A percentile compares a stretch with the other conserved stretches of the same genome.
These are phyloP conservation scores for Callipepla californica DNA, from an alignment of 2,113 vertebrate species.

Conservation along the genomic window DNA sequence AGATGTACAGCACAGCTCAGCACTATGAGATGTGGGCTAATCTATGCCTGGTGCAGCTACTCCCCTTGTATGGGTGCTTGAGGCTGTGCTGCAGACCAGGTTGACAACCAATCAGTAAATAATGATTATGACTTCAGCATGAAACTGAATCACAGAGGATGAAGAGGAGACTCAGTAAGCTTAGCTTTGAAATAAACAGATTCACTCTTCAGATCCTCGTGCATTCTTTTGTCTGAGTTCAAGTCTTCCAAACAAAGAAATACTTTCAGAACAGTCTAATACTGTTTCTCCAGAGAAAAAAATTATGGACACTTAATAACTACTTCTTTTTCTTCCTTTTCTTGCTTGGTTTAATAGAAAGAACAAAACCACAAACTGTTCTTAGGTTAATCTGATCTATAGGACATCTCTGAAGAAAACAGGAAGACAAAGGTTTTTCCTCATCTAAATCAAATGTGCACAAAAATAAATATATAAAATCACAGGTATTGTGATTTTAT, in stretches of 20 bases:
- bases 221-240: background rate
- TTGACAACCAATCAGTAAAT: background rate
- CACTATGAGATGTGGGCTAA: background rate
- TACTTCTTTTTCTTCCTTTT: background rate
- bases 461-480: background rate
- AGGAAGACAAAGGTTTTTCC: background rate
- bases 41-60: background rate
- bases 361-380: background rate
- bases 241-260: background rate
- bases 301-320: background rate
- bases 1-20: background rate
- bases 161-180: background rate
- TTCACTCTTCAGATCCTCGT: background rate
- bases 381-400: background rate
- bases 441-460: background rate
- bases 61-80: background rate
- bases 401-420: background rate
- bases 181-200: background rate
- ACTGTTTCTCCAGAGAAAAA: background rate
- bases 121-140: background rate
- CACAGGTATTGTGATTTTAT: background rate
- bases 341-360: background rate
- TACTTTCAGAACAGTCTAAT: background rate
- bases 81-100: background rate
- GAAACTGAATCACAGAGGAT: background rate